A percentile compares a stretch with the other conserved stretches of the same genome.
Conservation (phyloP, 1,140 invertebrate genomes). For the Yoshiicerus persimilis region DNA sequence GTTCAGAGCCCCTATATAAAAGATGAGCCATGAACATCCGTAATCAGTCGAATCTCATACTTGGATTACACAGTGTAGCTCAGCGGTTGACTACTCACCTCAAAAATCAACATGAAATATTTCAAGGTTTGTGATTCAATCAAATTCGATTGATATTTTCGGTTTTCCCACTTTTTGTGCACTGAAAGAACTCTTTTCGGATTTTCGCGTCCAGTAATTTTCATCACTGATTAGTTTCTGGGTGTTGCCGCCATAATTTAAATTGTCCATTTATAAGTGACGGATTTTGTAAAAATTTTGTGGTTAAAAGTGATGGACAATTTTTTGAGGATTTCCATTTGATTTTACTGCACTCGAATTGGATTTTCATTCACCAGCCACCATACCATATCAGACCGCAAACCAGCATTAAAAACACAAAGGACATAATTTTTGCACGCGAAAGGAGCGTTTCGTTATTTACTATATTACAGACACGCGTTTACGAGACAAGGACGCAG, state of each 20-base stretch:
- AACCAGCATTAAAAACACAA: background rate
- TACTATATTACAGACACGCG: background rate
- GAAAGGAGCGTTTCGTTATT: background rate
- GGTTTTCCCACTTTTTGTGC: background rate
- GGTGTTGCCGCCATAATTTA: background rate
- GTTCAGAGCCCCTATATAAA: background rate
- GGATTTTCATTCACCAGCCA: background rate
- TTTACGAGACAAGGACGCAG: background rate
- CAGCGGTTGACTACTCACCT: background rate
- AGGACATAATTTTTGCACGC: background rate
- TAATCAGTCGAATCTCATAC: constrained; percentile 13
- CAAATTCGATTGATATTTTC: background rate
- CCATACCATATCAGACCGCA: background rate
- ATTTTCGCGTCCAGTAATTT: background rate
- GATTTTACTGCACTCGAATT: background rate
- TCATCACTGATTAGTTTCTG: background rate
- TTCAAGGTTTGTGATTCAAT: background rate
- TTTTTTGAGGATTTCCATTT: background rate
- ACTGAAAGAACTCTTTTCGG: background rate
- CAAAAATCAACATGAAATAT: constrained; percentile 8
- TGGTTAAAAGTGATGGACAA: background rate
- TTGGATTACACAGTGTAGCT: constrained; percentile 3
- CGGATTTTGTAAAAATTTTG: background rate
- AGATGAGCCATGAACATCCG: background rate
- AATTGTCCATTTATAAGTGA: background rate